Evolutionary conservation across 2,888 invertebrate genomes (phyloP), one percentile per base, ranked within the genome.

Genomic region (Drosophila suboccidentalis): DNA sequence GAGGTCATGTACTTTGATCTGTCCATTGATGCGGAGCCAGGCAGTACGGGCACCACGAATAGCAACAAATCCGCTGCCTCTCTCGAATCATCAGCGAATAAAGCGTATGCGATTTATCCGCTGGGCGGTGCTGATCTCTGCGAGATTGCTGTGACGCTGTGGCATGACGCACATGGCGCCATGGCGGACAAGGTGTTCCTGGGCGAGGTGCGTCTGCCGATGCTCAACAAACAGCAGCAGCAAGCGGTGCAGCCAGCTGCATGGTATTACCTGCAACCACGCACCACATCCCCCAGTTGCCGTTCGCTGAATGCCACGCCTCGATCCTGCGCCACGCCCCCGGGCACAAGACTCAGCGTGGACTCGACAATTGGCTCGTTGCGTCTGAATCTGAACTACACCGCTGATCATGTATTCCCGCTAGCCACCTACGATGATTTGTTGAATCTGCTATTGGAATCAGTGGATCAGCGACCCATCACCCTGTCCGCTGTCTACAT

Each of bases 381-480:
- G 78, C 95, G 98, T 68, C 94, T 98, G 61, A 96, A 97, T 91
- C 95, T 98, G 77, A 96, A 97, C 90, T 98, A 98, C 93, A 97
- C 97, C 17, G 96, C 97, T 47, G 98, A 98, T 94, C 96, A 97
- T 93, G 97, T 98, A 57, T 97, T 98, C 93, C 96, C 97, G 43
- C 94, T 96, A 61, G 95, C 95, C 82, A 96, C 96, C 86, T 98
- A 98, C 91, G 95, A 96, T 78, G 94, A 95, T 83, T 94, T 98
- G 13, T 95, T 96, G 90, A 95, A 95, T 91, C 94, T 98, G 63
- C 94, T 98, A 69, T 93, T 98, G 36, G 94, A 95, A 90, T 93
- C 93, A 44, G 91, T 92, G 41, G 91, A 92, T 49, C 92, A 92
- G 71, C 89, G 90, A 94, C 96, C 96, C 10, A 96, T 97, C 69